A percentile compares a stretch with the other conserved stretches of the same genome.
These are phyloP conservation scores for Tauraco erythrolophus DNA, from an alignment of 2,113 vertebrate genomes.

Conservation along the genomic window DNA sequence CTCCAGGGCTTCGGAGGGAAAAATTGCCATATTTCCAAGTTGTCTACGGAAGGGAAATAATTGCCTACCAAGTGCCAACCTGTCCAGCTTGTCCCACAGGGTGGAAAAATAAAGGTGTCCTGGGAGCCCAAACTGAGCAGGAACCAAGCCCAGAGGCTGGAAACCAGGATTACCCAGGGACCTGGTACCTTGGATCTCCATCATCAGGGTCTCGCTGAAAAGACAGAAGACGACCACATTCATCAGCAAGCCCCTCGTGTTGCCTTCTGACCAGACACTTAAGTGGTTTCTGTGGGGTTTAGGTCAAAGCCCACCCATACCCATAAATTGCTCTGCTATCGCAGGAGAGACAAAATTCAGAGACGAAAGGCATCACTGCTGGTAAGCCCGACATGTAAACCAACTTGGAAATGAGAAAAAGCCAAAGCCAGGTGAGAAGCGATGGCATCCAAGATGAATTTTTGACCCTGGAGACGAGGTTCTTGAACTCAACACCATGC, in stretches of 20 bases:
- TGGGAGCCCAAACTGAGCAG: not conserved
- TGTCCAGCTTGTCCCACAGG: not conserved
- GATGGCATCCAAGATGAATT: not conserved
- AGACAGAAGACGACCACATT: not conserved
- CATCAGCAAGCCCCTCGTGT: not conserved
- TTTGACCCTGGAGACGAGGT: not conserved
- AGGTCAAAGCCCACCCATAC: not conserved
- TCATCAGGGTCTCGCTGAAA: not conserved
- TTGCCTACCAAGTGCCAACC: not conserved
- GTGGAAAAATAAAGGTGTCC: not conserved
- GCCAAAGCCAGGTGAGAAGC: rapidly evolving
- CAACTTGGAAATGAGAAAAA: not conserved
- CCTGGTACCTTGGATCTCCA: not conserved
- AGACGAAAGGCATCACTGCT: not conserved
- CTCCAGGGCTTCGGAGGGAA: not conserved
- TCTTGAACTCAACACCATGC: not conserved
- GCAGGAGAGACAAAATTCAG: rapidly evolving
- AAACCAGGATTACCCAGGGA: not conserved
- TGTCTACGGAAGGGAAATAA: not conserved
- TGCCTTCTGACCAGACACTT: not conserved
- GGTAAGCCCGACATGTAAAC: not conserved
- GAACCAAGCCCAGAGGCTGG: not conserved
- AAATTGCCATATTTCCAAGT: not conserved
- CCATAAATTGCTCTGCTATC: not conserved
- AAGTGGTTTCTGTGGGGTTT: not conserved